Evolutionary conservation across 2,888 invertebrate genomes (phyloP), one percentile per base, ranked within the genome.

Genomic region (Andrena praecox): DNA sequence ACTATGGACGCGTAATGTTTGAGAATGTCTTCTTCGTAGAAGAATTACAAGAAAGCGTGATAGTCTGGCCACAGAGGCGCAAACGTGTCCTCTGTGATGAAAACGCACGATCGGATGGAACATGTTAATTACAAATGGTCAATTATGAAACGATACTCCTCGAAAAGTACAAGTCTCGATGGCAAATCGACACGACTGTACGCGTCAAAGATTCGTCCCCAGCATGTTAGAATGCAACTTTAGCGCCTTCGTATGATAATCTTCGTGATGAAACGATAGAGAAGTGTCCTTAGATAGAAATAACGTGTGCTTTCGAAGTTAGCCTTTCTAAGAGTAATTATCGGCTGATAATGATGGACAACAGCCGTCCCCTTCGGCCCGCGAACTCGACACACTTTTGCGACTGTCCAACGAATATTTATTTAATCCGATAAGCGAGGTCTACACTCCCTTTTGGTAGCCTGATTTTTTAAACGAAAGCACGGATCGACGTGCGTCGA

Each of bases 251-350:
- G 12, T 69, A 77, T 29, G 20, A 63, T 59, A 66, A 63, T 31
- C 62, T 73, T 80, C 60, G 60, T 62, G 56, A 62, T 16, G 35
- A 80, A 78, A 81, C 64, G 69, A 87, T 86, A 89, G 88, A 84
- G 86, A 92, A 93, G 92, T 92, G 93, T 82, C 91, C 92, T 93
- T 93, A 92, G 91, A 77, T 81, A 82, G 59, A 79, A 59, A 81
- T 87, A 90, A 89, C 85, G 81, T 80, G 91, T 92, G 91, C 92
- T 92, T 92, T 92, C 86, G 77, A 79, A 82, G 59, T 69, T 84
- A 89, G 91, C 89, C 90, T 91, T 91, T 85, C 8, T 87, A 89
- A 78, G 56, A 69, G 52, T 64, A 59, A 33, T 48, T 63, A 35
- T 71, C 12, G 56, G 56, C 67, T 50, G 35, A 62, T 52, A 29